Evolutionary conservation across 2,888 invertebrate species (phyloP).

Genomic region (Tetheella fluctuosa): DNA sequence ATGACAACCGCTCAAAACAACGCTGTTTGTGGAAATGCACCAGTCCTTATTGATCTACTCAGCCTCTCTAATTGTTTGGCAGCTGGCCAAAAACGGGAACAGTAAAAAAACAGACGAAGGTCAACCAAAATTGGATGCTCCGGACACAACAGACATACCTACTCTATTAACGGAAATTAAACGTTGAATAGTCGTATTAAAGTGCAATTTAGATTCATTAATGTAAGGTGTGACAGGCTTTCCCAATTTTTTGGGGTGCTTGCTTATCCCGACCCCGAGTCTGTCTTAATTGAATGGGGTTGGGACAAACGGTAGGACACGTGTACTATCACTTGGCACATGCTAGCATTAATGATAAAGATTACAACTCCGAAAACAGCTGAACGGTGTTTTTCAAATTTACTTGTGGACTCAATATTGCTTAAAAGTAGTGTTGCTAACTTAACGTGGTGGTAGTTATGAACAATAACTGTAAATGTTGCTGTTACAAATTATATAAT

Average conservation of each 20-base stretch:
- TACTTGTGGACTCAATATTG: neutral
- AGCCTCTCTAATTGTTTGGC: constrained; percentile 32
- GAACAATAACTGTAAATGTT: neutral
- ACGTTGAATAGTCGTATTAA: constrained; percentile 61
- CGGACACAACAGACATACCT: constrained; percentile 37
- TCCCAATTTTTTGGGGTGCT: constrained; percentile 19
- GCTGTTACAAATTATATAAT: neutral
- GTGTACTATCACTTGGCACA: neutral
- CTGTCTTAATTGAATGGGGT: constrained; percentile 28
- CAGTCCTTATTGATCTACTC: constrained; percentile 57
- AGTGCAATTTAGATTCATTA: constrained; percentile 67
- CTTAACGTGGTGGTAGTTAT: neutral
- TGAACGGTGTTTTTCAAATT: neutral
- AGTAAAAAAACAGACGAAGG: constrained; percentile 41
- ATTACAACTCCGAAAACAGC: neutral
- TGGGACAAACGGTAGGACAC: constrained; percentile 13
- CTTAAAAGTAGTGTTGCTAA: neutral
- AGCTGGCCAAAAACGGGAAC: constrained; percentile 25
- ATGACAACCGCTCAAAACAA: constrained; percentile 76
- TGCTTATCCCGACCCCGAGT: constrained; percentile 21
- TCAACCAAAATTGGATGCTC: constrained; percentile 49
- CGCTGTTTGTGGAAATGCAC: constrained; percentile 48
- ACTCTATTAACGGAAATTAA: constrained; percentile 58
- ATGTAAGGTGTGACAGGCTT: constrained; percentile 35
- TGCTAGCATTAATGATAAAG: neutral